Conservation (phyloP, 2,888 invertebrate genomes). For the Apamea anceps region DNA sequence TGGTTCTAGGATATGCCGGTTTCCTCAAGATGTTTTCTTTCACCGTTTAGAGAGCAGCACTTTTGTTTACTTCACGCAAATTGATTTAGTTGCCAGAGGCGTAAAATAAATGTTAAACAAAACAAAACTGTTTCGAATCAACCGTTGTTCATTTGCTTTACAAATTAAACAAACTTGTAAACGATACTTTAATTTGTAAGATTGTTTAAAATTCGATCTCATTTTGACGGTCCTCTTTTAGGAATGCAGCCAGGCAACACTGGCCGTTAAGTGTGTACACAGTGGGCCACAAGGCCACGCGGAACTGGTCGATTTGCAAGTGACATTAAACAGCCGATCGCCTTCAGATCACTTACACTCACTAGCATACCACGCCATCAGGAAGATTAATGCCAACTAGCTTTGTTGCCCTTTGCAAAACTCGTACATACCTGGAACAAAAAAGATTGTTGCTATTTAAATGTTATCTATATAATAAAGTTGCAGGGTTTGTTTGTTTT, state of each 20-base stretch:
- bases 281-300: conserved; percentile 76
- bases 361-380: conserved; percentile 52
- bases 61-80: conserved; percentile 11
- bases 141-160: background rate
- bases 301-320: conserved; percentile 76
- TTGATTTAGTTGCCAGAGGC: conserved; percentile 1
- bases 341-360: conserved; percentile 75
- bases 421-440: conserved; percentile 64
- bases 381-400: conserved; percentile 61
- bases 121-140: background rate
- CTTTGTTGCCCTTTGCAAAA: conserved; percentile 60
- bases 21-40: background rate
- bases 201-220: conserved; percentile 14
- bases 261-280: conserved; percentile 29
- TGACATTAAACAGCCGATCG: conserved; percentile 76
- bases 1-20: background rate
- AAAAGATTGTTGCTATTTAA: conserved; percentile 41
- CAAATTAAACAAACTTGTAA: background rate
- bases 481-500: background rate
- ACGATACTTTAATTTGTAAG: too few species aligned
- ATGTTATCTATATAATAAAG: background rate
- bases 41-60: background rate
- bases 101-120: conserved; percentile 13
- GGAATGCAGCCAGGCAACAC: conserved; percentile 28
- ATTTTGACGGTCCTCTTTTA: conserved; percentile 10